Evolutionary conservation across 2,888 invertebrate species (phyloP), one percentile per base, ranked within the genome.

Genomic region (Alloplasta piceator): DNA sequence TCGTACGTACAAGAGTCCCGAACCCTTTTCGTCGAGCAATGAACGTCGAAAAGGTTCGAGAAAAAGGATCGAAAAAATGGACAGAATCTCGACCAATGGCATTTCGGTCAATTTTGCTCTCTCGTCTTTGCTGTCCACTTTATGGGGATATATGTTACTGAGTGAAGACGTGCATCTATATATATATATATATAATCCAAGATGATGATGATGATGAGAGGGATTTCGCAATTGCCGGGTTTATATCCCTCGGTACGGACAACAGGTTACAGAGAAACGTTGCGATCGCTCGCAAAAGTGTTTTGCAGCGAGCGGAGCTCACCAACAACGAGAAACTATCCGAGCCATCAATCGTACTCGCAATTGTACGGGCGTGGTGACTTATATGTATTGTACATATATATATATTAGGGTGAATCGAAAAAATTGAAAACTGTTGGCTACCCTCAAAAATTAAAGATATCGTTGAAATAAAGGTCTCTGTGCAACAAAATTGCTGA

Each of bases 301-400:
- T 10, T 10, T 43, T 43, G 7, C 7, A 43, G 43, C 7, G 43
- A 43, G 10, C 43, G 4, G 6, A 43, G 43, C 43, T 10, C 6
- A 43, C 43, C 10, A 9, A 4, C 43, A 9, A 43, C 43, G 43
- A 56, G 55, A 50, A 48, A 71, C 56, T 74, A 77, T 77, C 26
- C 80, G 73, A 77, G 77, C 70, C 77, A 77, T 80, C 76, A 72
- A 80, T 80, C 80, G 76, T 81, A 73, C 73, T 64, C 50, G 80
- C 80, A 66, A 77, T 78, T 81, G 80, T 70, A 81, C 60, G 77
- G 80, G 80, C 80, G 73, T 81, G 80, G 70, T 73, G 73, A 64
- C 26, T 63, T 14, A 38, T 63, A 70, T 43, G 39, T 76, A 50
- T 46, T 74, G 50, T 73, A n/a, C n/a, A n/a, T n/a, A n/a, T n/a